Percentiles rank a stretch among this genome's conserved stretches.
These are phyloP conservation scores for Lasioglossum malachurum DNA, from an alignment of 2,888 invertebrate species.

Conservation along the genomic window DNA sequence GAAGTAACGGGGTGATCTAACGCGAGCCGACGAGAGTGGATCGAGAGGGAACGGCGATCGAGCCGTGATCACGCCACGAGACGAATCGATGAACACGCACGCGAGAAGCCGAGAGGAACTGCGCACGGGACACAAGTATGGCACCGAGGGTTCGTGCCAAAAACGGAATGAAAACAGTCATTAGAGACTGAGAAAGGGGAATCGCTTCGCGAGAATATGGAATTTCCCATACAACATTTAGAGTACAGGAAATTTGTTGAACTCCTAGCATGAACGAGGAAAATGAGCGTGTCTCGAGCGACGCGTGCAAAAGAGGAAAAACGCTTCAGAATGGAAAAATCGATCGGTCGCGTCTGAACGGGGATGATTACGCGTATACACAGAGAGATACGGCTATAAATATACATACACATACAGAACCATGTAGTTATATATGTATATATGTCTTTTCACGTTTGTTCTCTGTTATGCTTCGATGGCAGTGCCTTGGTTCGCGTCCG, in stretches of 20 bases:
- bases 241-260: neutral
- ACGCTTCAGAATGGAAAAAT: conserved; percentile 28
- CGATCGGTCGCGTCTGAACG: conserved; percentile 25
- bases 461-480: conserved; percentile 53
- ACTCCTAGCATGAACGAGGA: conserved; percentile 1
- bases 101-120: conserved; percentile 33
- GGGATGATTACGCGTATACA: neutral
- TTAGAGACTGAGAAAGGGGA: no score
- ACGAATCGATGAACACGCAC: conserved; percentile 47
- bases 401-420: neutral
- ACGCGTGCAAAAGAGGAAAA: conserved; percentile 19
- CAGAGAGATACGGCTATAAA: conserved; percentile 28
- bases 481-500: conserved; percentile 57
- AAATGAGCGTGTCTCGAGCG: conserved; percentile 17
- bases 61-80: conserved; percentile 58
- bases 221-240: neutral
- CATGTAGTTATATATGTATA: neutral
- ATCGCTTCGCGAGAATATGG: neutral
- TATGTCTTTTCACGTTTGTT: conserved; percentile 24
- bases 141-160: conserved; percentile 34
- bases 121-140: conserved; percentile 35
- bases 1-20: neutral
- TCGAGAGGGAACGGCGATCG: conserved; percentile 41
- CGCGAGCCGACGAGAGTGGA: conserved; percentile 39
- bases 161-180: neutral